Percentiles rank a stretch among this genome's conserved stretches.
These are phyloP conservation scores for Hypena proboscidalis DNA, from an alignment of 2,888 invertebrate genomes.

Conservation along the genomic window DNA sequence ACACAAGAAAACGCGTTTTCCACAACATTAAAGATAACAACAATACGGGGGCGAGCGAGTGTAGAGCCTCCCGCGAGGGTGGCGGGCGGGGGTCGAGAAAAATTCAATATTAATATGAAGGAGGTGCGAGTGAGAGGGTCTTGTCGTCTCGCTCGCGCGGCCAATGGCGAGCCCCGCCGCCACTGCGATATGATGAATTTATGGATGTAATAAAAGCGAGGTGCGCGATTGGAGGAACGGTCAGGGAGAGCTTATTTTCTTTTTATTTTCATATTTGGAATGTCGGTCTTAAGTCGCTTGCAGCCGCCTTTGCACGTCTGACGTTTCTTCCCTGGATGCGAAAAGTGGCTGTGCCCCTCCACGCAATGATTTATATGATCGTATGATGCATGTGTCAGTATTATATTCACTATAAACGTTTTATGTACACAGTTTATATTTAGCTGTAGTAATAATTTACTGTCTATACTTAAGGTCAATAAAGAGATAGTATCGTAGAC, in stretches of 20 bases:
- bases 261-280: slow-evolving; percentile 85
- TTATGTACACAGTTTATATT: slow-evolving; percentile 1
- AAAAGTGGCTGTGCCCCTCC: slow-evolving; percentile 41
- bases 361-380: slow-evolving; percentile 41
- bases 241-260: slow-evolving; percentile 84
- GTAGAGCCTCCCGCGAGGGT: slow-evolving; percentile 84
- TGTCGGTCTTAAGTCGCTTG: slow-evolving; percentile 74
- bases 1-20: slow-evolving; percentile 86
- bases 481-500: slow-evolving; percentile 29
- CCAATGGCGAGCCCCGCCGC: slow-evolving; percentile 84
- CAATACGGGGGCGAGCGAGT: slow-evolving; percentile 85
- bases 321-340: slow-evolving; percentile 60
- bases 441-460: neutral
- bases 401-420: slow-evolving; percentile 8
- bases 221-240: slow-evolving; percentile 87
- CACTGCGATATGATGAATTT: slow-evolving; percentile 91
- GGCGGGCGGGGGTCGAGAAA: slow-evolving; percentile 87
- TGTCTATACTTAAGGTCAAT: neutral
- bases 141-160: slow-evolving; percentile 79
- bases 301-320: slow-evolving; percentile 57
- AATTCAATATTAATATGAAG: slow-evolving; percentile 93
- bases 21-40: slow-evolving; percentile 86
- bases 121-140: slow-evolving; percentile 86
- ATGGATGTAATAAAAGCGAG: slow-evolving; percentile 92
- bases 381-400: slow-evolving; percentile 24